Base-by-base conservation (phyloP, 1,140 invertebrate genomes). In the Melipona quadrifasciata region DNA sequence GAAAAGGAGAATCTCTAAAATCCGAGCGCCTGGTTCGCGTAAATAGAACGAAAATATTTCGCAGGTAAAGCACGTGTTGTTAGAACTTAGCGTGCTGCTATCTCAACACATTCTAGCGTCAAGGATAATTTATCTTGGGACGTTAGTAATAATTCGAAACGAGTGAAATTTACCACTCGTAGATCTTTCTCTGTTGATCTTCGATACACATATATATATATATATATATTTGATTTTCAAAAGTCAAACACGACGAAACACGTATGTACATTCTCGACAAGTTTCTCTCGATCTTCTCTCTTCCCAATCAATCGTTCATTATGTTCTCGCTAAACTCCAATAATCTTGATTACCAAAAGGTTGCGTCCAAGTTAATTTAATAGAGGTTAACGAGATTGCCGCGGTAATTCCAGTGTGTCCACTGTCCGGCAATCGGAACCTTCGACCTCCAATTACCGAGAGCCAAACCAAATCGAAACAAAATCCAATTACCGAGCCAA, bases 1-100 rank as follows among this genome's bases (percentile, higher is more conserved):
- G 47, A 72, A 27, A n/a, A 72, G 17, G 70, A 72, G 47, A 27
- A 72, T 24, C 47, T n/a, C 47, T 72, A 72, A 72, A 72, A 72
- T 53, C 47, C 39, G 8, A 21, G 17, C n/a, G 2, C 14, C 34
- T 16, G 19, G 21, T 17, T n/a, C 10, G 21, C 70, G 47, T 27
- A 51, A 72, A 72, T 72, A 72, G 53, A 51, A 51, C 24, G n/a
- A 27, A 27, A 51, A 72, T 53, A 16, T 53, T 17, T 27, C 16
- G 10, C n/a, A 1, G 2, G 51, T 72, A 72, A 72, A 72, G 53
- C 47, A 27, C 1, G 11, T 17, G n/a, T 8, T 27, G 27, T 72
- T 51, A 27, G n/a, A 72, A 24, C 16, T n/a, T 16, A 51, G 24
- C 47, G 5, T 27, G n/a, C 6, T 51, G 2, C 1, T 27, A 1